These are phyloP conservation scores for Endotricha flammealis DNA, from an alignment of 2,888 invertebrate genomes.

Conservation along the genomic window DNA sequence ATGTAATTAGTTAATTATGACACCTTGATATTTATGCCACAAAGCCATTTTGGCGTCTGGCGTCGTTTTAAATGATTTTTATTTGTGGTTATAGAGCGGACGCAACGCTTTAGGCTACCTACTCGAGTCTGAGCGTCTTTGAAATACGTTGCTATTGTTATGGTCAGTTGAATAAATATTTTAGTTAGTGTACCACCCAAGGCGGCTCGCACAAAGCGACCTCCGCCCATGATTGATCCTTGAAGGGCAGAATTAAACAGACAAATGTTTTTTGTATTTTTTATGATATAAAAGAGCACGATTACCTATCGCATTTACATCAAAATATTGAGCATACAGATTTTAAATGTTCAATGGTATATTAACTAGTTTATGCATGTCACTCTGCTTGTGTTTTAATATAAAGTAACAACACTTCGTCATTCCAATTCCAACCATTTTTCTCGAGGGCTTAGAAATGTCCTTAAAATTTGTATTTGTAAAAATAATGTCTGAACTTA, in stretches of 20 bases:
- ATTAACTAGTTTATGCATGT: no score
- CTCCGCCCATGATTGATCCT: slow-evolving; percentile 62
- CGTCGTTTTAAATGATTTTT: slow-evolving; percentile 18
- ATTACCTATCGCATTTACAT: neutral
- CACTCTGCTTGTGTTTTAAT: no score
- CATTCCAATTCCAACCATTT: no score
- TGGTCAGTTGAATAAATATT: slow-evolving; percentile 68
- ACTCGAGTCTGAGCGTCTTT: slow-evolving; percentile 42
- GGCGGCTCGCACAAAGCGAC: slow-evolving; percentile 53
- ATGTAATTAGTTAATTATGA: no score
- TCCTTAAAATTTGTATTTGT: no score
- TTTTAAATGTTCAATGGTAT: no score
- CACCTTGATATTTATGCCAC: no score
- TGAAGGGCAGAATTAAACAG: slow-evolving; percentile 43
- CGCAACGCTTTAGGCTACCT: slow-evolving; percentile 39
- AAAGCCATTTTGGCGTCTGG: no score
- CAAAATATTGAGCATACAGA: neutral
- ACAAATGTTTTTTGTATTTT: slow-evolving; percentile 1
- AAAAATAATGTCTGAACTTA: no score
- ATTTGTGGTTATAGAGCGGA: slow-evolving; percentile 24
- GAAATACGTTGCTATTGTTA: slow-evolving; percentile 73
- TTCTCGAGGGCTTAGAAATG: no score
- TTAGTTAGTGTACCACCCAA: slow-evolving; percentile 68
- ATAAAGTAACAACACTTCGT: no score
- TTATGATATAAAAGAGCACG: slow-evolving; percentile 1